Base-by-base conservation (phyloP, 2,113 vertebrate genomes). In the Trachemys scripta region DNA sequence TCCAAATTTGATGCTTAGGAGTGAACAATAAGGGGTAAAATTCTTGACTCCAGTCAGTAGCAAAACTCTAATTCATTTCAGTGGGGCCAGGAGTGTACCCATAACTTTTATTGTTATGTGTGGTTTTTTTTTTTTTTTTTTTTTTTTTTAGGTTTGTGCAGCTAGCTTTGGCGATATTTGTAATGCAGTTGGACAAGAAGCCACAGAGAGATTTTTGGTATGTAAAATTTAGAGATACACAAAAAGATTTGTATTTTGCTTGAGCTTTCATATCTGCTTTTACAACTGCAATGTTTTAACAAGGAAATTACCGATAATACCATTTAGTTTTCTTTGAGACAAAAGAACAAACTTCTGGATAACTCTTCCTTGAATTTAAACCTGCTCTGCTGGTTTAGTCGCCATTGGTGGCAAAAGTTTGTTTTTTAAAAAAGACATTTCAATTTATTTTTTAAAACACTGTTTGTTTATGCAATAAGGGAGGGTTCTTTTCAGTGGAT, bases 131-230 rank as follows among this genome's bases (percentile, higher is more conserved):
- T n/a, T n/a, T 38, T 3, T 38, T 3, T 38, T 38, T 38, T 96
- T 91, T 94, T 90, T 89, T 81, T 65, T 95, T 10, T 96, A 99
- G 99, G 99, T 99, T 57, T 99, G 99, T 96, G 99, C 99, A 81
- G 98, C 98, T 87, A 99, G 99, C 97, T 99, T 99, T 97, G 99
- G 99, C 89, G 99, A 99, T 93, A 98, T 99, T 96, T 99, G 99
- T 98, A 99, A 98, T 88, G 98, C 99, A 80, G 99, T 99, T 85
- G 99, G 99, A 84, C 99, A 99, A 91, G 99, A 99, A 94, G 98
- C 99, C 90, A 99, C 99, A 88, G 99, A 99, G 98, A 99, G 99
- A 88, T 98, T 99, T 95, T 97, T 99, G 99, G 99, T 99, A 98
- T 88, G 98, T 98, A 95, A 93, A 93, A 54, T 79, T 42, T 6